phyloP scores from a whole-genome alignment of 2,113 vertebrate genomes.

The Euleptes europaea region DNA sequence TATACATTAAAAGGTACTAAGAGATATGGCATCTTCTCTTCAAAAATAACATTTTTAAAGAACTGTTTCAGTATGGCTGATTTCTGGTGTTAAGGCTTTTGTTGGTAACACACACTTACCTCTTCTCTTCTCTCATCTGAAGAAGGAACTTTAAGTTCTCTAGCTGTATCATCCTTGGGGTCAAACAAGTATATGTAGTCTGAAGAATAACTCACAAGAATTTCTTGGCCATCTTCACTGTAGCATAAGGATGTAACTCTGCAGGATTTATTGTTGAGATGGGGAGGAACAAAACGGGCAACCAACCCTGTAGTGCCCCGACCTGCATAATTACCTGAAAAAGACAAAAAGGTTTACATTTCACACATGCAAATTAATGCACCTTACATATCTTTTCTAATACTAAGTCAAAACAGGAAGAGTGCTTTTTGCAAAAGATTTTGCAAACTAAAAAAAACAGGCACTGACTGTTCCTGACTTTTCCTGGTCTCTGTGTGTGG shows the following conservation, averaged over 20 bases:
- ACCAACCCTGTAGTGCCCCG: slow-evolving; percentile 94
- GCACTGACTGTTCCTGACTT: background rate
- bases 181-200: slow-evolving; percentile 98
- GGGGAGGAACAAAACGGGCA: slow-evolving; percentile 92
- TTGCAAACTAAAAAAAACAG: background rate
- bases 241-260: slow-evolving; percentile 97
- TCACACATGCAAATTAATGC: background rate
- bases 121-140: slow-evolving; percentile 91
- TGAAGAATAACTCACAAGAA: slow-evolving; percentile 98
- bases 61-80: background rate
- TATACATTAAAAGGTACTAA: background rate
- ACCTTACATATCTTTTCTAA: background rate
- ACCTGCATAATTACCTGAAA: slow-evolving; percentile 90
- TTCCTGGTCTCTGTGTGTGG: background rate
- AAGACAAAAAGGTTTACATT: slow-evolving; percentile 1
- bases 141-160: slow-evolving; percentile 93
- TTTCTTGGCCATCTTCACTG: slow-evolving; percentile 94
- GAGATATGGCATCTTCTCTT: background rate
- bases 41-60: background rate
- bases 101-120: slow-evolving; percentile 72
- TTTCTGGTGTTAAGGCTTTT: background rate
- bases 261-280: slow-evolving; percentile 95
- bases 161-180: slow-evolving; percentile 93
- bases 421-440: background rate
- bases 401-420: background rate